Evolutionary conservation across 2,797 vertebrate species (phyloP), one percentile per base, ranked within the genome.

Genomic region (Apodemus agrarius): DNA sequence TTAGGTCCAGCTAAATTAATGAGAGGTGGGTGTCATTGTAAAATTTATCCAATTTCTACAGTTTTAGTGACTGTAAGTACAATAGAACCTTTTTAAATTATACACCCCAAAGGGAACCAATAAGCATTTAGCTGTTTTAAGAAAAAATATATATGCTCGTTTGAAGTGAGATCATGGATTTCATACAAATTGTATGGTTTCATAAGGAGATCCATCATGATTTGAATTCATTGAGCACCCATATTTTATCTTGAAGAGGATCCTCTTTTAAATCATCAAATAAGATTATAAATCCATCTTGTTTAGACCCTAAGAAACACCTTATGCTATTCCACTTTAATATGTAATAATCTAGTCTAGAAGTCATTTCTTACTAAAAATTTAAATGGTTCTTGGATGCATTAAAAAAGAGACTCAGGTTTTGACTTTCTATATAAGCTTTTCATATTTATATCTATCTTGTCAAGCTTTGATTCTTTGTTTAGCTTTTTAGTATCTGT

Each of bases 321-420:
- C 86, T 93, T 21, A 59, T 24, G 1, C 82, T 11, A 90, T 84
- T n/a, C 46, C 46, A 79, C 85, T 91, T 63, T 52, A 67, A 76
- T 89, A 12, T 59, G 52, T 85, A 94, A 19, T 34, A 79, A 29
- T 57, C 46, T 69, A 82, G 5, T 7, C 59, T 92, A 26, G 4
- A 93, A 95, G 87, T 92, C 26, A 96, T 92, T 92, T 95, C 46
- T 89, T 75, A 97, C 94, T 61, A 94, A 83, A 92, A 89, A 69
- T 65, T 1, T 86, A 93, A 94, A 82, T 17, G n/a, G 84, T 14
- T 69, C 17, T 82, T 91, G 21, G 34, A 91, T 40, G 63, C 90
- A 40, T 89, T 94, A 17, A 69, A 17, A 17, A 69, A 31, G 14
- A 31, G 3, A 59, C 26, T 82, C 26, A 3, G 14, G 7, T 9